Evolutionary conservation across 2,113 vertebrate species (phyloP).

Genomic region (Eudyptes chrysolophus): DNA sequence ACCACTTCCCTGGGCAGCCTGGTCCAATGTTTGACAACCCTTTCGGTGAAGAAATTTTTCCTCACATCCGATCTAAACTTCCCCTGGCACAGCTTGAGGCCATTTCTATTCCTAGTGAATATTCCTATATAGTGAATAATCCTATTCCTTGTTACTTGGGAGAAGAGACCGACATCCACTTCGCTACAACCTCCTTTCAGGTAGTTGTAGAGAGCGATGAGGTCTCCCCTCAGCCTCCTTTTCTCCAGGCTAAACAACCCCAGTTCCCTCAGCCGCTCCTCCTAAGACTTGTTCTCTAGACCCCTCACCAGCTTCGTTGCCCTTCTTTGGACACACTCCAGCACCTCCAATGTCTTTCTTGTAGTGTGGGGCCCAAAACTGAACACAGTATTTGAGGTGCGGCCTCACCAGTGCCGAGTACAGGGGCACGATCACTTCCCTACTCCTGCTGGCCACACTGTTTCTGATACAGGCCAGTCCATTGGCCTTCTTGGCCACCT

Average conservation of each 20-base stretch:
- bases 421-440: neutral
- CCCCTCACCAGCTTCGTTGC: neutral
- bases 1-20: neutral
- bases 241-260: no score
- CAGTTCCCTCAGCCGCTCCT: neutral
- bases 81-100: neutral
- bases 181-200: neutral
- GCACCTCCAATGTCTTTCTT: neutral
- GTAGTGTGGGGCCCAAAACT: neutral
- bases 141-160: neutral
- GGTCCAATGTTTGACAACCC: neutral
- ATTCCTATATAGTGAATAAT: no score
- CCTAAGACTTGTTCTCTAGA: neutral
- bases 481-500: neutral
- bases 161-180: neutral
- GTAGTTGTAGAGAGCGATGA: no score
- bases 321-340: neutral
- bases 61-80: neutral
- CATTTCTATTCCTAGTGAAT: neutral
- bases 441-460: neutral
- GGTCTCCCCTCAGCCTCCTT: no score
- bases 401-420: neutral
- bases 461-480: neutral
- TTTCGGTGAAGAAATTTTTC: neutral
- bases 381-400: neutral